These are phyloP conservation scores for Colistium nudipinnis DNA, from an alignment of 2,113 vertebrate species.

Conservation along the genomic window DNA sequence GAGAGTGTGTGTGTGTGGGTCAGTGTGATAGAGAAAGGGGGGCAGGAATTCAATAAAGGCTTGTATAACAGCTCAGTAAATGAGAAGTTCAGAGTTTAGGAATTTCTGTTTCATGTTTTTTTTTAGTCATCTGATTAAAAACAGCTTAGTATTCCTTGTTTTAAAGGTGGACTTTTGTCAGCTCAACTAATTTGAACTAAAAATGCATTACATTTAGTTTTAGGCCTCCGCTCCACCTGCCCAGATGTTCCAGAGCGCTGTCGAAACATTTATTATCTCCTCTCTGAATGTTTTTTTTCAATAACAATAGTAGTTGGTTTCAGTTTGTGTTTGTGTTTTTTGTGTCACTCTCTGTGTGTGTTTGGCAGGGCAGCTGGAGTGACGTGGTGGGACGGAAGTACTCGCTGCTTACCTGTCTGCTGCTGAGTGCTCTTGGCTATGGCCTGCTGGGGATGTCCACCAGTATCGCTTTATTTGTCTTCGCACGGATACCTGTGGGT, in stretches of 20 bases:
- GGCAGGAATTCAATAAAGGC: slow-evolving; percentile 48
- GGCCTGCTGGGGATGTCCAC: slow-evolving; percentile 88
- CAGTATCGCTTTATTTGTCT: slow-evolving; percentile 86
- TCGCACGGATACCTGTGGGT: slow-evolving; percentile 93
- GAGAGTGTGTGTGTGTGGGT: slow-evolving; percentile 22
- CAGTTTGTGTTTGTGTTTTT: background rate
- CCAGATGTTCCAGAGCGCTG: background rate
- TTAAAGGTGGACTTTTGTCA: too few relatives aligned
- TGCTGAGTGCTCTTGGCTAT: slow-evolving; percentile 91
- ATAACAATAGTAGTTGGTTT: background rate
- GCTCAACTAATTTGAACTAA: too few relatives aligned
- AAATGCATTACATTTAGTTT: too few relatives aligned
- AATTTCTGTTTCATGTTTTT: background rate
- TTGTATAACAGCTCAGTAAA: slow-evolving; percentile 8
- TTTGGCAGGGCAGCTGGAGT: slow-evolving; percentile 93
- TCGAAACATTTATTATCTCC: background rate
- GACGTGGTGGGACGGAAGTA: slow-evolving; percentile 89
- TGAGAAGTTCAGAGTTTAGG: slow-evolving; percentile 1
- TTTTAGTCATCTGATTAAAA: too few relatives aligned
- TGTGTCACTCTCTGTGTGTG: slow-evolving; percentile 16
- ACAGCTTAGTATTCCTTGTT: too few relatives aligned
- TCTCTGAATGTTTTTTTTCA: background rate
- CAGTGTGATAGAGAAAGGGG: slow-evolving; percentile 12
- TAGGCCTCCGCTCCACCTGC: too few relatives aligned
- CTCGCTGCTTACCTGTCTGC: slow-evolving; percentile 89